Percentiles rank a stretch among this genome's conserved stretches.
Conservation (phyloP, 2,888 invertebrate species). For the Apomyelois bistriatella region DNA sequence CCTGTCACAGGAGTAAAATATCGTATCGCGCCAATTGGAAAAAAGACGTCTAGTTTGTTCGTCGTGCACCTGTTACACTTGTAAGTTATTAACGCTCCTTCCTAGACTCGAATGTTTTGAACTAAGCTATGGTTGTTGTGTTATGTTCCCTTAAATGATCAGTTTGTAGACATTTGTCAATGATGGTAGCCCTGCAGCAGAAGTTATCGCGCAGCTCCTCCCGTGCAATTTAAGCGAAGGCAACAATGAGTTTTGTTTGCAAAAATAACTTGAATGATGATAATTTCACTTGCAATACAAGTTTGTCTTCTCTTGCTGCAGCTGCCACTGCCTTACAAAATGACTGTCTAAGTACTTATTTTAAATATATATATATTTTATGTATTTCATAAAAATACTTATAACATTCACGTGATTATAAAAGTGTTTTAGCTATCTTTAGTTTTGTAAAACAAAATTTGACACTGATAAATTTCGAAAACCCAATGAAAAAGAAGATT, state of each 20-base stretch:
- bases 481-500: constrained; percentile 38
- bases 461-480: background rate
- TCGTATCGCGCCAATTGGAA: constrained; percentile 11
- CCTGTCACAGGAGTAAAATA: constrained; percentile 6
- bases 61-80: constrained; percentile 7
- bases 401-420: no score
- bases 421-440: no score
- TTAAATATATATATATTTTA: no score
- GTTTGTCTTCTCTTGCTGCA: constrained; percentile 6
- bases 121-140: background rate
- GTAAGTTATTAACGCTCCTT: background rate
- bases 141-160: background rate
- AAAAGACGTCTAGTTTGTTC: constrained; percentile 9
- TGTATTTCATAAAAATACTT: background rate
- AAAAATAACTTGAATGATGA: constrained; percentile 15
- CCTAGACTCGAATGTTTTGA: background rate
- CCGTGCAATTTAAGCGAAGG: constrained; percentile 11
- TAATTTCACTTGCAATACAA: constrained; percentile 12
- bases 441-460: background rate
- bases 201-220: constrained; percentile 6
- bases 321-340: background rate
- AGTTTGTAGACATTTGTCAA: background rate
- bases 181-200: constrained; percentile 1
- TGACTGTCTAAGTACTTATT: no score
- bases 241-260: constrained; percentile 15